Base-by-base conservation (phyloP, 30 jellyfish, hydroid and myxozoan species). In the Mastigias papua region DNA sequence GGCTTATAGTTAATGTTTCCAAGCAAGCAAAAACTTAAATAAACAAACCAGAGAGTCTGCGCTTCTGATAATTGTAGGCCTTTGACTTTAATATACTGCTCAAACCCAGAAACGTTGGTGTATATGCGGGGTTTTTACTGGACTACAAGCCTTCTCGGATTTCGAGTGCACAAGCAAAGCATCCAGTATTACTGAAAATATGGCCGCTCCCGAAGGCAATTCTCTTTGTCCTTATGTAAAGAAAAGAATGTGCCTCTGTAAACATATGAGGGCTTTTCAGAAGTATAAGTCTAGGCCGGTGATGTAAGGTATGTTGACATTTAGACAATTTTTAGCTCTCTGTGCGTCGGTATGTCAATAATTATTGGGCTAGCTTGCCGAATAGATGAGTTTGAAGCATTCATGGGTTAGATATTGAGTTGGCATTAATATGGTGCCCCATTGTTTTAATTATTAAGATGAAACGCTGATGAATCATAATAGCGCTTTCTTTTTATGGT, bases 391-490 rank as follows among this genome's bases (percentile, higher is more conserved):
- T 42, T 42, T 42, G 13, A 4, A 42, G 7, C 54, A n/a, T n/a
- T n/a, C n/a, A n/a, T 42, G 54, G 13, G 54, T 15, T 42, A 42
- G 54, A 42, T 42, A 42, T 42, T 42, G 54, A 42, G 54, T 42
- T 42, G 54, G 54, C 54, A 42, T 42, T 42, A 42, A 54, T 54
- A 11, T 54, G 67, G 67, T 54, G 27, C 67, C 67, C 27, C 27
- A 54, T 11, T 21, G 74, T 27, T 63, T 63, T 22, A 63, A 63
- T 63, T 22, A 63, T 63, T 63, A 63, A 63, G 74, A 26, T 27
- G 26, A n/a, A 63, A 27, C 74, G 74, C 74, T 63, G 46, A 25
- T 63, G 74, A 63, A 17, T 63, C 74, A 63, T 63, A 63, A 63
- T 7, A 23, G 42, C 74, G 74, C 46, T 22, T 63, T 63, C 74